Conservation (phyloP, 2,113 vertebrate species). For the Clarias gariepinus region DNA sequence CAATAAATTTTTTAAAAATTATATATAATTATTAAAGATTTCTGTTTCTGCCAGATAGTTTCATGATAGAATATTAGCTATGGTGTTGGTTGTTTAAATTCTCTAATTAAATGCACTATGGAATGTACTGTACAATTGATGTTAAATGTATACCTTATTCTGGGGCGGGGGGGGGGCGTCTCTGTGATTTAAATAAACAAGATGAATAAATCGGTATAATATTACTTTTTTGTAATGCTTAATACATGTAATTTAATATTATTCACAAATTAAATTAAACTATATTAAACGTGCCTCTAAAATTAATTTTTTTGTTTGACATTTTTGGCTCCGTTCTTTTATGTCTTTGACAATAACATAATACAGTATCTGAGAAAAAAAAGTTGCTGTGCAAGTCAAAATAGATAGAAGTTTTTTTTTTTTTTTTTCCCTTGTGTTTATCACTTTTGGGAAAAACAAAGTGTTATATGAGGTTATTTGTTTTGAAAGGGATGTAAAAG, state of each 20-base stretch:
- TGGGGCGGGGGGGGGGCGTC: no score
- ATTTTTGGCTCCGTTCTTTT: neutral
- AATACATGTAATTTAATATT: neutral
- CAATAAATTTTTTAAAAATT: no score
- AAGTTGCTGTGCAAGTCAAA: neutral
- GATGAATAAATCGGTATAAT: no score
- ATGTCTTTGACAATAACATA: no score
- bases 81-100: neutral
- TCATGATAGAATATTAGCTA: neutral
- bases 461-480: neutral
- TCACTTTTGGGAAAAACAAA: neutral
- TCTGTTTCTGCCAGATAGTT: neutral
- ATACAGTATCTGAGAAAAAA: neutral
- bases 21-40: neutral
- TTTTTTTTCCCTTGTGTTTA: neutral
- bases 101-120: neutral
- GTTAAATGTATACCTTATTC: neutral
- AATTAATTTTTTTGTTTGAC: neutral
- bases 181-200: no score
- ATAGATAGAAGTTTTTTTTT: neutral
- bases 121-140: neutral
- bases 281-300: neutral
- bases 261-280: neutral
- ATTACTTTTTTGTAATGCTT: neutral
- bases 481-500: neutral